Evolutionary conservation across 2,888 invertebrate species (phyloP), one percentile per base, ranked within the genome.

Genomic region (Congeria kusceri): DNA sequence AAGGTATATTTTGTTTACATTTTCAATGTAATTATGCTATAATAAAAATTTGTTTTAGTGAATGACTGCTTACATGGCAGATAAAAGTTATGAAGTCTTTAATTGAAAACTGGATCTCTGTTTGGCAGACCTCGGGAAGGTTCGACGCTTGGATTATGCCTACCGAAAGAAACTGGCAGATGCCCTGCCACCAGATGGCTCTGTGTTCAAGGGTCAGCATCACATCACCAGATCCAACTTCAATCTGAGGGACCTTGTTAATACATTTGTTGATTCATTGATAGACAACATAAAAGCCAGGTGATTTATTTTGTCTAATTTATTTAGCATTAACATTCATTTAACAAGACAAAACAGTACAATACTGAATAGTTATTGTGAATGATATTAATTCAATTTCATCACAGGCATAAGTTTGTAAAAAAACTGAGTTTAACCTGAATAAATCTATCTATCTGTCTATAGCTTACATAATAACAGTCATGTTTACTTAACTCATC

Each of bases 271-370:
- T 20, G 62, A 67, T 28, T 32, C 61, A 11, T 18, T 74, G 20
- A 67, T 53, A 5, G 25, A 46, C 27, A 74, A 74, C 62, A 74
- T 74, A 39, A 59, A 67, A 29, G 13, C 57, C 57, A 64, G 72
- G 65, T 72, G 9, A 32, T n/a, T n/a, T n/a, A n/a, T n/a, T n/a
- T n/a, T n/a, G n/a, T n/a, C n/a, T n/a, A n/a, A n/a, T n/a, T n/a
- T n/a, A n/a, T n/a, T n/a, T n/a, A n/a, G n/a, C n/a, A n/a, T n/a
- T n/a, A n/a, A n/a, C n/a, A n/a, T n/a, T n/a, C n/a, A n/a, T n/a
- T n/a, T n/a, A n/a, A n/a, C n/a, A n/a, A n/a, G n/a, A n/a, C n/a
- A n/a, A n/a, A n/a, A n/a, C n/a, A n/a, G n/a, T n/a, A n/a, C n/a
- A n/a, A n/a, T n/a, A n/a, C n/a, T n/a, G n/a, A n/a, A n/a, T n/a